Evolutionary conservation across 2,888 invertebrate species (phyloP).

Genomic region (Eupithecia centaureata): DNA sequence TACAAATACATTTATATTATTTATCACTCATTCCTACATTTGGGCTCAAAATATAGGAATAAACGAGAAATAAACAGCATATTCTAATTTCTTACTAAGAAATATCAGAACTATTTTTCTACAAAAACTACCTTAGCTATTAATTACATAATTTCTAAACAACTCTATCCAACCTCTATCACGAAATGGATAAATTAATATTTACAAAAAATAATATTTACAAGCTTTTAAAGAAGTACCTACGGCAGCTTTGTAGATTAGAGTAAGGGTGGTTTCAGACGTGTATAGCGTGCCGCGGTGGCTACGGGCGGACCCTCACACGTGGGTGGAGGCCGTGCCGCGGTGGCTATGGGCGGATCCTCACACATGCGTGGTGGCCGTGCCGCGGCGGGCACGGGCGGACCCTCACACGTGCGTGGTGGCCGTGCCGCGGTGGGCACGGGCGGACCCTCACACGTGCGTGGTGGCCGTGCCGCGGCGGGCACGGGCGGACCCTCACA

Average conservation of each 20-base stretch:
- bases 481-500: no score
- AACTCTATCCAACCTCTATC: neutral
- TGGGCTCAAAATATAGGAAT: constrained; percentile 64
- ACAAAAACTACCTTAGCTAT: constrained; percentile 15
- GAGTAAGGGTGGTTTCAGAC: neutral
- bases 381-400: constrained; percentile 67
- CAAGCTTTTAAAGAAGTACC: constrained; percentile 20
- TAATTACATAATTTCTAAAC: neutral
- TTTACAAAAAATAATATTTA: constrained; percentile 28
- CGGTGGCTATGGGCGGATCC: no score
- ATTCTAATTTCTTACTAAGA: constrained; percentile 17
- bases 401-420: constrained; percentile 85
- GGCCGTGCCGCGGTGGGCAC: constrained; percentile 86
- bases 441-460: no score
- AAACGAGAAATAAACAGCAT: constrained; percentile 40
- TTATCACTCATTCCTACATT: constrained; percentile 51
- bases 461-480: neutral
- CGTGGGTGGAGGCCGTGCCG: constrained; percentile 33
- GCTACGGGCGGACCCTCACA: no score
- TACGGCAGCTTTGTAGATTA: neutral
- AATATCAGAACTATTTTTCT: constrained; percentile 5
- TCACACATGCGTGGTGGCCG: constrained; percentile 68
- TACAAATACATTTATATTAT: constrained; percentile 14
- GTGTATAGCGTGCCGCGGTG: neutral
- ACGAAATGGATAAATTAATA: neutral